Percentiles rank a stretch among this genome's conserved stretches.
These are phyloP conservation scores for Aphelenchoides fujianensis DNA, from an alignment of 1,140 invertebrate species.

Conservation along the genomic window DNA sequence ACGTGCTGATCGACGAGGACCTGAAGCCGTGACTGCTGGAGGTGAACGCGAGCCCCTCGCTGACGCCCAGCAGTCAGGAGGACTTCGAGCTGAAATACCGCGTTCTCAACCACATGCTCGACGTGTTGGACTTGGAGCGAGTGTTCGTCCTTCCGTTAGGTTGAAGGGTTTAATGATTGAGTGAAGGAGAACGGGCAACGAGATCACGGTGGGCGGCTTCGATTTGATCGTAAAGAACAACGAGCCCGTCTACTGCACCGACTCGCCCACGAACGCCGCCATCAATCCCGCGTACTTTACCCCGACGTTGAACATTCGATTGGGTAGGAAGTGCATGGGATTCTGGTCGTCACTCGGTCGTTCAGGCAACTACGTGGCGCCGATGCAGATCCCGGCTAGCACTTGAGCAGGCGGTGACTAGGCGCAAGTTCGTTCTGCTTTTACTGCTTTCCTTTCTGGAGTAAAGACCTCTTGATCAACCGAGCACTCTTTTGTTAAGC, in stretches of 20 bases:
- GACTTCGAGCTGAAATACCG: constrained; percentile 66
- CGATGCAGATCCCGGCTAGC: background rate
- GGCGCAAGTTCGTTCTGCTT: too few species aligned
- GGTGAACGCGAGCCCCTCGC: constrained; percentile 67
- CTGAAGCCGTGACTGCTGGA: constrained; percentile 62
- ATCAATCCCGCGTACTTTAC: constrained; percentile 29
- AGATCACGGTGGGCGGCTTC: constrained; percentile 48
- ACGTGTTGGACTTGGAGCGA: constrained; percentile 66
- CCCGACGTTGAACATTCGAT: constrained; percentile 42
- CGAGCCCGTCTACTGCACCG: constrained; percentile 32
- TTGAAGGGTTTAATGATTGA: constrained; percentile 20
- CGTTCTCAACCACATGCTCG: constrained; percentile 65
- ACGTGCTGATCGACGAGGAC: constrained; percentile 64
- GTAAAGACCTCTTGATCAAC: too few species aligned
- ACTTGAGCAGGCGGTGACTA: too few species aligned
- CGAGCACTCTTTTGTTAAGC: too few species aligned
- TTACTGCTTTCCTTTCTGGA: too few species aligned
- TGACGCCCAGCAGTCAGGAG: constrained; percentile 66
- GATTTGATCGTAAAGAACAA: constrained; percentile 46
- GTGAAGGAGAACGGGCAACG: constrained; percentile 41
- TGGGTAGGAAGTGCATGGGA: constrained; percentile 32
- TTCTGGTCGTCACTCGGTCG: background rate
- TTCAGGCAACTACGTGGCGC: constrained; percentile 16
- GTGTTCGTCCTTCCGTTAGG: constrained; percentile 51
- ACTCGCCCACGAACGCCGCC: constrained; percentile 34